These are phyloP conservation scores for Crioceris asparagi DNA, from an alignment of 2,888 invertebrate species.

Conservation along the genomic window DNA sequence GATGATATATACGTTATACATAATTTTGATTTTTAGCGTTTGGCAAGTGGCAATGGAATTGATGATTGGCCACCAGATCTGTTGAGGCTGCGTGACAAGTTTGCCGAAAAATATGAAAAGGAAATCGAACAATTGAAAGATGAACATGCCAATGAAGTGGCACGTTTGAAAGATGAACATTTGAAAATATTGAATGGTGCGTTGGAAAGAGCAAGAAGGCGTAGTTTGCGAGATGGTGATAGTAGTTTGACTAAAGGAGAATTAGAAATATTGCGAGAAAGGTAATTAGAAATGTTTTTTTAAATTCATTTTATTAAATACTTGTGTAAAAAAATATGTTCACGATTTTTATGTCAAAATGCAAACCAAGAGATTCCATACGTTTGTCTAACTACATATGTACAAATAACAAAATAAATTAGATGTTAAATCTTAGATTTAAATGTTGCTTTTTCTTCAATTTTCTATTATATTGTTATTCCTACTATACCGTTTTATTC, in stretches of 20 bases:
- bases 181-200: conserved; percentile 29
- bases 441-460: conserved; percentile 2
- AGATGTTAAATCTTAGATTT: too few relatives aligned
- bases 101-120: conserved; percentile 54
- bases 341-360: too few relatives aligned
- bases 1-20: neutral
- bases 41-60: conserved; percentile 58
- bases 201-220: conserved; percentile 30
- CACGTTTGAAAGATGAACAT: conserved; percentile 33
- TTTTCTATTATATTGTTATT: neutral
- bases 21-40: conserved; percentile 42
- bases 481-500: conserved; percentile 13
- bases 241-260: conserved; percentile 46
- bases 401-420: too few relatives aligned
- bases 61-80: conserved; percentile 70
- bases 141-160: conserved; percentile 52
- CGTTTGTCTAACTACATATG: too few relatives aligned
- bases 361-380: too few relatives aligned
- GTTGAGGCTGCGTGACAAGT: conserved; percentile 59
- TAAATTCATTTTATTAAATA: neutral
- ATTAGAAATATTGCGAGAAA: conserved; percentile 49
- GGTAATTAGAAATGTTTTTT: conserved; percentile 36
- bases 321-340: conserved; percentile 1
- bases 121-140: conserved; percentile 48
- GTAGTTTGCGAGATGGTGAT: conserved; percentile 30